Percentiles rank a stretch among this genome's conserved stretches.
Conservation (phyloP, 1,140 invertebrate species). For the Gryllus bimaculatus region DNA sequence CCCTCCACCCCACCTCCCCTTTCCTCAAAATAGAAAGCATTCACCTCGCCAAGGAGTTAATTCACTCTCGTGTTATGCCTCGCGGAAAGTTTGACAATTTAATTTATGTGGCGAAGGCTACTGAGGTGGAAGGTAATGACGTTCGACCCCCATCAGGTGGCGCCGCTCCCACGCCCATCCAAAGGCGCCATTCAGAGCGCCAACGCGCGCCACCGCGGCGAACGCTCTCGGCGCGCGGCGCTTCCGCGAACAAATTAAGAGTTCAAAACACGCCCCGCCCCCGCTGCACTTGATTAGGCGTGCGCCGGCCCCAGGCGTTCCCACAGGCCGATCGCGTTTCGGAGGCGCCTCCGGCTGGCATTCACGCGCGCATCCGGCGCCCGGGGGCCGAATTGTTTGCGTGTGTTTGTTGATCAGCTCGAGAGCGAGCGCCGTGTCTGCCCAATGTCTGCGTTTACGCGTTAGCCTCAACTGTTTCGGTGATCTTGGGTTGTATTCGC, state of each 20-base stretch:
- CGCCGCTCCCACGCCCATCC: neutral
- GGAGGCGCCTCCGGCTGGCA: neutral
- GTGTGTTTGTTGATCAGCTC: no score
- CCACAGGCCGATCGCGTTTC: neutral
- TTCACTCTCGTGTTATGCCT: neutral
- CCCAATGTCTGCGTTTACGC: no score
- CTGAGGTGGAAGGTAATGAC: neutral
- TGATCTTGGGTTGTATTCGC: no score
- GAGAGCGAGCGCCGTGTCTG: no score
- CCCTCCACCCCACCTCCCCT: no score
- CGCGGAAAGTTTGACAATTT: neutral
- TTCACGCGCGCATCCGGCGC: neutral
- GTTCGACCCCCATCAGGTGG: neutral
- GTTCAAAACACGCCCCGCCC: neutral
- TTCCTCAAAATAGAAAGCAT: no score
- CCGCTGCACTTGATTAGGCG: neutral
- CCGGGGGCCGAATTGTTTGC: no score
- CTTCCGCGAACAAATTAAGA: slow-evolving; percentile 1
- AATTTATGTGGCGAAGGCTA: neutral
- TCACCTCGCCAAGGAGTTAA: no score
- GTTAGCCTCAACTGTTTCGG: no score
- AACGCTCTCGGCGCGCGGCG: no score
- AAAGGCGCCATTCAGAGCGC: neutral
- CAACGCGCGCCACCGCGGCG: no score
- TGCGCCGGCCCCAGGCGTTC: neutral